Evolutionary conservation across 1,140 invertebrate species (phyloP), one percentile per base, ranked within the genome.

Genomic region (Brachionus manjavacas): DNA sequence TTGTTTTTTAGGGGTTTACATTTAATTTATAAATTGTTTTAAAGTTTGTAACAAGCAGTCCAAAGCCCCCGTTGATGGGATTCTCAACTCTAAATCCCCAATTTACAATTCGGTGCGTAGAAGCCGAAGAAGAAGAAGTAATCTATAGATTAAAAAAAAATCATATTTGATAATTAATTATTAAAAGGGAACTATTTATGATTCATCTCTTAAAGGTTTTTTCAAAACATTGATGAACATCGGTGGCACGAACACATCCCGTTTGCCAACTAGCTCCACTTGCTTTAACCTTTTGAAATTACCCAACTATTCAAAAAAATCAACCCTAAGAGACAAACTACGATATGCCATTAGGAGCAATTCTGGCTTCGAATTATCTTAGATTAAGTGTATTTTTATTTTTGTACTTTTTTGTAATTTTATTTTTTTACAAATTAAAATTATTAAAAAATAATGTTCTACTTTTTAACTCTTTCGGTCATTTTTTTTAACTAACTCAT

Each of bases 281-380:
- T 99, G 98, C 89, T 99, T 99, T 90, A 99, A 99, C 91, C 91
- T 99, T 31, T 92, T 99, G 12, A 99, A 99, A 89, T 91, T 99
- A 86, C 98, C 98, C 78, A 99, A 99, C 90, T 99, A 99, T 89
- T 95, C 97, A 88, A 97, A 96, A 89, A 96, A 97, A 88, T 94
- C 94, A 85, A 97, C 95, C 1, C 90, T 99, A 9, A 91, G 95
- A 28, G 97, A 99, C 85, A 99, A 99, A 91, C 90, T 99, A 2
- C 92, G 96, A 78, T 99, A 99, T 89, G 97, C 97, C 0, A 96
- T 99, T 14, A 94, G 94, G 68, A 96, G 95, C 86, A 98, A 99
- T 89, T 97, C 97, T 14, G 98, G 98, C 11, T 99, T 99, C 91
- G 98, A 99, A 91, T 92, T 99, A 35, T 91, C 90, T 11, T 91